A percentile compares a stretch with the other conserved stretches of the same genome.
These are phyloP conservation scores for Hippocampus guttulatus DNA, from an alignment of 2,113 vertebrate genomes.

Conservation along the genomic window DNA sequence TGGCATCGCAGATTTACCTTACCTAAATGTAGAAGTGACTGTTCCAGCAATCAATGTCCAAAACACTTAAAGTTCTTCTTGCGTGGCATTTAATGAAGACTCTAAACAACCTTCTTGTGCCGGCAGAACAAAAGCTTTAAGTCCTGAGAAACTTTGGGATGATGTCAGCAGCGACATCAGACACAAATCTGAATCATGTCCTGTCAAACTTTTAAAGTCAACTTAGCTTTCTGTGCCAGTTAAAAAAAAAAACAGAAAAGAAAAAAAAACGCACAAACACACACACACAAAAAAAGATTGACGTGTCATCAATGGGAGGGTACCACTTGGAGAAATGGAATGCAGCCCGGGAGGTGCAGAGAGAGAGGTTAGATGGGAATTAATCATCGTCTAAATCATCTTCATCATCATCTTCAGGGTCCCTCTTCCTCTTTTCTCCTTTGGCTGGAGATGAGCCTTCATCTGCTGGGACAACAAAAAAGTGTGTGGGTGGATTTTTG, in stretches of 20 bases:
- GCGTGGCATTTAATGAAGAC: not conserved
- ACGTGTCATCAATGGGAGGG: conserved; percentile 7
- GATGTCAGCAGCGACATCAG: not conserved
- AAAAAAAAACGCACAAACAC: not conserved
- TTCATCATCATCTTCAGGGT: conserved; percentile 77
- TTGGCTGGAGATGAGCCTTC: conserved; percentile 64
- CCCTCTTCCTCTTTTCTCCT: conserved; percentile 85
- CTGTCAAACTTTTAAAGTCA: not conserved
- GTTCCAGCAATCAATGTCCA: not conserved
- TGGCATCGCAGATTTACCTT: not conserved
- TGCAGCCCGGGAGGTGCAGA: conserved; percentile 6
- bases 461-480: conserved; percentile 30
- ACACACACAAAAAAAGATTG: not conserved
- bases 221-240: conserved; percentile 1
- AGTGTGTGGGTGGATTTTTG: not conserved
- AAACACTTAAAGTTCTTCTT: not conserved
- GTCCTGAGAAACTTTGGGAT: conserved; percentile 9
- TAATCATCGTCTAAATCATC: conserved; percentile 67
- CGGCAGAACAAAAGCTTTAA: not conserved
- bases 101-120: not conserved
- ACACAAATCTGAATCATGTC: not conserved
- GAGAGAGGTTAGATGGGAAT: conserved; percentile 18
- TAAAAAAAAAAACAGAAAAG: not conserved
- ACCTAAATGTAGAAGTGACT: not conserved
- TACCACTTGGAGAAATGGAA: conserved; percentile 11